phyloP scores from a whole-genome alignment of 2,113 vertebrate genomes.

The Mystacornis crossleyi region DNA sequence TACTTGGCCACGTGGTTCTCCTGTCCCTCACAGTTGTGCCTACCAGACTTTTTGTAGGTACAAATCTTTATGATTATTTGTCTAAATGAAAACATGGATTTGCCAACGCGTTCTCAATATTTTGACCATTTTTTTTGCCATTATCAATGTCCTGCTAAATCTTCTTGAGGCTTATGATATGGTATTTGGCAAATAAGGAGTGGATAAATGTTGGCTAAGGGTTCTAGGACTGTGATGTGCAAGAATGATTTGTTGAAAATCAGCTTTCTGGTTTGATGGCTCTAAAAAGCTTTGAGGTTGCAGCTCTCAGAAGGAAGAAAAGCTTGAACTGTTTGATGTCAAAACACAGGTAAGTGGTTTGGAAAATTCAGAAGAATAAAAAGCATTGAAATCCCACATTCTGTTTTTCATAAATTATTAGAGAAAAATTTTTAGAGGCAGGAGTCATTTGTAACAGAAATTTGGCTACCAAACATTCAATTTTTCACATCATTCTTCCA shows the following conservation, averaged over 20 bases:
- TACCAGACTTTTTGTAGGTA: neutral
- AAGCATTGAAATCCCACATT: neutral
- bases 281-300: neutral
- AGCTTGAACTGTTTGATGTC: neutral
- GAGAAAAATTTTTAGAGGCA: neutral
- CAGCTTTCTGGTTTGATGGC: neutral
- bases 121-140: neutral
- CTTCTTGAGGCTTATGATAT: neutral
- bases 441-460: neutral
- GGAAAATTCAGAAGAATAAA: neutral
- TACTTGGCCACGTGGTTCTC: accelerated
- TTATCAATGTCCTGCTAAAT: neutral
- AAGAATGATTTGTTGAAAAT: neutral
- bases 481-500: neutral
- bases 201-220: neutral
- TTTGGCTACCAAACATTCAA: neutral
- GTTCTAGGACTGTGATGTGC: neutral
- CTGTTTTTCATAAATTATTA: neutral
- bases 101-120: neutral
- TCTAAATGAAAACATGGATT: neutral
- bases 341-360: neutral
- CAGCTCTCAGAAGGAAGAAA: neutral
- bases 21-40: neutral
- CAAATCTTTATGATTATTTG: neutral
- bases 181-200: neutral